phyloP scores from a whole-genome alignment of 2,113 vertebrate genomes.

The Solenodon paradoxus region DNA sequence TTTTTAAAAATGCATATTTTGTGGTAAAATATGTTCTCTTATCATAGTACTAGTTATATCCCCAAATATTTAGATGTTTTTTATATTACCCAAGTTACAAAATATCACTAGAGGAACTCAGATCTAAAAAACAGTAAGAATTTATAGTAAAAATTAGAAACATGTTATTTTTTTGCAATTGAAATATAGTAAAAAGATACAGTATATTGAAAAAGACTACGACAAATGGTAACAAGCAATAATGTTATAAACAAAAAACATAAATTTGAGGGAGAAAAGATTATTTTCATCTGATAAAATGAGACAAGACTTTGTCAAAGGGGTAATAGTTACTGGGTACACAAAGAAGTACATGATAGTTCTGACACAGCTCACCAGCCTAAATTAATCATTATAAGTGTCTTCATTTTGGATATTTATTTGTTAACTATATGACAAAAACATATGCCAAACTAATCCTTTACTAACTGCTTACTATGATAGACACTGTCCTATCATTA shows the following conservation, averaged over 20 bases:
- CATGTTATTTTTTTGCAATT: neutral
- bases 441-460: neutral
- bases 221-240: neutral
- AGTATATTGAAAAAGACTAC: neutral
- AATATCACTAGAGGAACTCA: neutral
- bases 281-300: conserved; percentile 6
- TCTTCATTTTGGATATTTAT: neutral
- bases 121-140: neutral
- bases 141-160: neutral
- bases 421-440: neutral
- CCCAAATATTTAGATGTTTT: neutral
- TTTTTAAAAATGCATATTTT: neutral
- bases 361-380: neutral
- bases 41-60: neutral
- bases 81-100: neutral
- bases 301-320: neutral
- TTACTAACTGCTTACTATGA: neutral
- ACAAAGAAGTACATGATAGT: neutral
- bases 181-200: neutral
- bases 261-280: neutral
- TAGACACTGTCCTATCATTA: neutral
- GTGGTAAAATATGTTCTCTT: neutral
- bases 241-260: neutral
- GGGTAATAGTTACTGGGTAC: neutral
- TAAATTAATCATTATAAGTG: neutral